Base-by-base conservation (phyloP, 2,888 invertebrate species). In the Oscheius sp. region DNA sequence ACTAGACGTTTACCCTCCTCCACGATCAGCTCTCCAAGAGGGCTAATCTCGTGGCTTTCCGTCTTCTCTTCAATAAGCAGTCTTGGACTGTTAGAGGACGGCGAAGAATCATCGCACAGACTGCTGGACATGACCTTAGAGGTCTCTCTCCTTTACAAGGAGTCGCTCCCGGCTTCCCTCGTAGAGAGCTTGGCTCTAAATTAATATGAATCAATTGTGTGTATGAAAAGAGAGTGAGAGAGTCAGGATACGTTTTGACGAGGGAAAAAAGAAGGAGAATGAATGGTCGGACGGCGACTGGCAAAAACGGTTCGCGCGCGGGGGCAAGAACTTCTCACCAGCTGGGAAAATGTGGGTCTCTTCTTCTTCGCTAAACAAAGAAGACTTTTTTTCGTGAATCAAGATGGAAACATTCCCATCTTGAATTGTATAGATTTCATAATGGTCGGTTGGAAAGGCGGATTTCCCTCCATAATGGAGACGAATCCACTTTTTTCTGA, bases 171-270 rank as follows among this genome's bases (percentile, higher is more conserved):
- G 72, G 63, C 72, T 73, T 63, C 65, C 73, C 50, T 21, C 11
- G 37, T 9, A 35, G 50, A 62, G 62, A 60, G 63, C 55, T 33
- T 37, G 73, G 57, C 58, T 50, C 73, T 62, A 33, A 33, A 47
- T 21, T 2, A 60, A 48, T 21, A 60, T 33, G 5, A 37, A 37
- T 53, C 29, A 2, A 21, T 21, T 55, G 55, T 55, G 55, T 35
- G 10, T 37, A 2, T 2, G n/a, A 29, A 66, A n/a, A 51, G 68
- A 55, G 35, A 29, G 29, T 21, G n/a, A 29, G 55, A 53, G 68
- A 65, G 65, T 65, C 65, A 68, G 70, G 70, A 70, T 59, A 57
- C 70, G 70, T 53, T 68, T 59, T 68, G 55, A 47, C 48, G 70
- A 33, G 42, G 42, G 70, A 58, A 70, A 70, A 70, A 70, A 70